Percentiles rank a stretch among this genome's conserved stretches.
Evolutionary conservation across 2,113 vertebrate species (phyloP).

Genomic region (Phalacrocorax carbo): DNA sequence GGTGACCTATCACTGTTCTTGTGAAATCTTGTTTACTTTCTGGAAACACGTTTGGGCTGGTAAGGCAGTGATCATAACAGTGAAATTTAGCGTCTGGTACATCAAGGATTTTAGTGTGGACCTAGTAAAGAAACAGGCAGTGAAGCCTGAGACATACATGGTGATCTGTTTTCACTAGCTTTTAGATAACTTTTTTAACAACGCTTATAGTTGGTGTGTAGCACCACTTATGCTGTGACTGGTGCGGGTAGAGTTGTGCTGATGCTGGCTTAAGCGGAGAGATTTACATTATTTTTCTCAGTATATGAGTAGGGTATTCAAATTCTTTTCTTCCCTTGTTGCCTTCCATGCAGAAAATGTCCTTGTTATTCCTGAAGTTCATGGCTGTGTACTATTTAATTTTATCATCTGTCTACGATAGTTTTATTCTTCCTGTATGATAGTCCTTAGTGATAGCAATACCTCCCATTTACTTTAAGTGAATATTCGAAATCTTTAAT

Average conservation of each 20-base stretch:
- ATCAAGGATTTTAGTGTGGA: not conserved
- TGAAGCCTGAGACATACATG: rapidly evolving
- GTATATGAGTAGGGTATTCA: not conserved
- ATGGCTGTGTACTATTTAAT: not conserved
- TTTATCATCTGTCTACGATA: not conserved
- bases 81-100: not conserved
- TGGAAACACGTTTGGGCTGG: not conserved
- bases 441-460: not conserved
- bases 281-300: not conserved
- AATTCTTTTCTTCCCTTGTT: not conserved
- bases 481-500: not conserved
- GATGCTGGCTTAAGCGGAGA: not conserved
- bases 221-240: not conserved
- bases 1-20: too few species aligned
- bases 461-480: not conserved
- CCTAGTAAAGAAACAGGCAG: not conserved
- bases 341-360: not conserved
- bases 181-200: not conserved
- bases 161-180: not conserved
- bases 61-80: too few species aligned
- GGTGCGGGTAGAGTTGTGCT: not conserved
- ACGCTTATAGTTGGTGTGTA: not conserved
- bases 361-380: not conserved
- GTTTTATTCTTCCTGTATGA: not conserved
- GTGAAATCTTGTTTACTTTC: not conserved